Percentiles rank a stretch among this genome's conserved stretches.
Conservation (phyloP, 2,113 vertebrate species). For the Megaceryle torquata region DNA sequence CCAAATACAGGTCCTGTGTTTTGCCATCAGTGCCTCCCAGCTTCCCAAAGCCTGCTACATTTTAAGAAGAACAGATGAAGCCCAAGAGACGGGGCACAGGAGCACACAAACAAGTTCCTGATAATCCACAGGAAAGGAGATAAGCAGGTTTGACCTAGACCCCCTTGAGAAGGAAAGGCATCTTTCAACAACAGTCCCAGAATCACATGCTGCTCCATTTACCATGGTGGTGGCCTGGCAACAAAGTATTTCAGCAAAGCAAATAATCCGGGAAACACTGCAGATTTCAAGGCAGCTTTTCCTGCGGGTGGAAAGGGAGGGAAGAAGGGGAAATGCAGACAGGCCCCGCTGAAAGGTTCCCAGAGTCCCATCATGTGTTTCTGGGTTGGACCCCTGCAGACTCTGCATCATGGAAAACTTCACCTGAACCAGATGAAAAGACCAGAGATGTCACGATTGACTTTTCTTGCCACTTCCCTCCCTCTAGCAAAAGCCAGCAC, state of each 20-base stretch:
- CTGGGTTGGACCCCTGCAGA: not conserved
- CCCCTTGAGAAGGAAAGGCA: not conserved
- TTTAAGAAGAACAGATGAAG: not conserved
- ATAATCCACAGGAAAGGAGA: constrained; percentile 23
- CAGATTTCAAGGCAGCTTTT: not conserved
- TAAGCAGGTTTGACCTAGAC: not conserved
- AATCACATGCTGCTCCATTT: not conserved
- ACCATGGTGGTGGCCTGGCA: not conserved
- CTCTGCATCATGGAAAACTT: not conserved
- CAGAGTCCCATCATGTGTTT: not conserved
- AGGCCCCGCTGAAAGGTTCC: not conserved
- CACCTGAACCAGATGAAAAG: not conserved
- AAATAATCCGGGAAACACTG: accelerated
- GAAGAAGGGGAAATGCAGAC: not conserved
- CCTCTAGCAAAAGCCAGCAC: not conserved
- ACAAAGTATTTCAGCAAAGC: not conserved
- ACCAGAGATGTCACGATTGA: not conserved
- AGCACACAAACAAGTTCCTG: not conserved
- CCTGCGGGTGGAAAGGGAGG: not conserved
- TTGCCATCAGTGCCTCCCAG: not conserved
- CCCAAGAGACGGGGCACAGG: not conserved
- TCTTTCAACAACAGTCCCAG: not conserved
- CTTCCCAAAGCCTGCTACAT: not conserved
- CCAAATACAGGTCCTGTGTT: not conserved
- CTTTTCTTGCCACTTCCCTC: not conserved